A percentile compares a stretch with the other conserved stretches of the same genome.
Conservation (phyloP, 2,888 invertebrate genomes). For the Polyommatus iphigenia region DNA sequence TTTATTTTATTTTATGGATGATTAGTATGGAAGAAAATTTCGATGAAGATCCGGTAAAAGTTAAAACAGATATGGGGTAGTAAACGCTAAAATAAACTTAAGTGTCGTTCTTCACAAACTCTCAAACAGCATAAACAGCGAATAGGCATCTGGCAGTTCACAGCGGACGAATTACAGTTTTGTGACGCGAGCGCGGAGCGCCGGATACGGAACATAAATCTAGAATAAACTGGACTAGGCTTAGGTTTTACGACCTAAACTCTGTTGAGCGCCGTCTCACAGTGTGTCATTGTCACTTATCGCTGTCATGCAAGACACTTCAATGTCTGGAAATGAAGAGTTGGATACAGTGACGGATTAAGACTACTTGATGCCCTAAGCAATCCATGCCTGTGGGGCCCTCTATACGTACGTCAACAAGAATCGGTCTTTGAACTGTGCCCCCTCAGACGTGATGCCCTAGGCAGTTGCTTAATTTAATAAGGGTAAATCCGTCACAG, state of each 20-base stretch:
- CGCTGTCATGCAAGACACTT: not conserved
- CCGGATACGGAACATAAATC: constrained; percentile 23
- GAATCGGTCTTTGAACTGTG: too few relatives aligned
- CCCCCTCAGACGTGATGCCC: too few relatives aligned
- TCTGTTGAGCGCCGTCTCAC: constrained; percentile 1
- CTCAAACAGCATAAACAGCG: not conserved
- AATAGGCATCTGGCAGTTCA: constrained; percentile 17
- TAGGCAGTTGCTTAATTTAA: too few relatives aligned
- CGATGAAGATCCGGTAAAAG: too few relatives aligned
- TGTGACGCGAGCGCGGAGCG: constrained; percentile 5
- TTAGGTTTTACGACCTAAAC: constrained; percentile 7
- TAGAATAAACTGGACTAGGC: constrained; percentile 11
- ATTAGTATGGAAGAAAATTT: too few relatives aligned
- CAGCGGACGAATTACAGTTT: constrained; percentile 27
- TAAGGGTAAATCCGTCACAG: too few relatives aligned
- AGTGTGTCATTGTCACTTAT: constrained; percentile 1
- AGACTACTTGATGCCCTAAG: too few relatives aligned
- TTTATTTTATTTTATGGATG: too few relatives aligned
- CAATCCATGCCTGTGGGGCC: too few relatives aligned
- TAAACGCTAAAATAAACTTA: not conserved
- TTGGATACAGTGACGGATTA: not conserved
- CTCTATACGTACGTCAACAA: too few relatives aligned
- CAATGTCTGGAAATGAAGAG: not conserved
- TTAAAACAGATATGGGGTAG: not conserved
- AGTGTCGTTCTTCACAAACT: not conserved